These are phyloP conservation scores for Lasioglossum albipes DNA, from an alignment of 1,140 invertebrate species.

Conservation along the genomic window DNA sequence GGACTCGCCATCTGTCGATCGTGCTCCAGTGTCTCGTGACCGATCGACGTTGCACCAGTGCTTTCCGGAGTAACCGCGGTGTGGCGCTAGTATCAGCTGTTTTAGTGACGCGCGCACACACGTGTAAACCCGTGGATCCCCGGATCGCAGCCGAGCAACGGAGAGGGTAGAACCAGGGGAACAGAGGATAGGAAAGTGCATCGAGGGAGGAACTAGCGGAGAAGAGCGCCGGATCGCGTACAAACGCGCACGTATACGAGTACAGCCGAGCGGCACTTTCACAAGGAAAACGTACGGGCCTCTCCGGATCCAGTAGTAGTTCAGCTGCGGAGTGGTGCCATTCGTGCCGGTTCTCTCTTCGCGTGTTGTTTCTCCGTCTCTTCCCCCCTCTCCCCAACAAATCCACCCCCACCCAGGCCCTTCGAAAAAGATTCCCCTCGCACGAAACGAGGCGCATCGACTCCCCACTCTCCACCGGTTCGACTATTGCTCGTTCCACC, in stretches of 20 bases:
- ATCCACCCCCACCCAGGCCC: neutral
- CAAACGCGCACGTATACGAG: neutral
- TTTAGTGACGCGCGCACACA: constrained; percentile 29
- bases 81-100: constrained; percentile 56
- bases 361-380: constrained; percentile 42
- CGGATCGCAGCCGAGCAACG: constrained; percentile 1
- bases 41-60: constrained; percentile 31
- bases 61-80: constrained; percentile 37
- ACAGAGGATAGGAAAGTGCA: neutral
- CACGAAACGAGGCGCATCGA: constrained; percentile 46
- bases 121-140: neutral
- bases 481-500: constrained; percentile 48
- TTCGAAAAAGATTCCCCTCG: constrained; percentile 32
- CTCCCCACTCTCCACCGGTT: constrained; percentile 50
- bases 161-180: neutral
- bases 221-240: neutral
- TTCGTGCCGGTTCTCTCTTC: constrained; percentile 52
- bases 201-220: neutral
- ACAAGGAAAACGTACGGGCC: constrained; percentile 33
- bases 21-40: constrained; percentile 44
- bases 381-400: neutral
- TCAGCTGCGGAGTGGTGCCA: constrained; percentile 63
- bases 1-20: constrained; percentile 66
- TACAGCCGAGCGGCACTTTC: constrained; percentile 25
- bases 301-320: constrained; percentile 63